Base-by-base conservation (phyloP, 2,888 invertebrate species). In the Furcula furcula region DNA sequence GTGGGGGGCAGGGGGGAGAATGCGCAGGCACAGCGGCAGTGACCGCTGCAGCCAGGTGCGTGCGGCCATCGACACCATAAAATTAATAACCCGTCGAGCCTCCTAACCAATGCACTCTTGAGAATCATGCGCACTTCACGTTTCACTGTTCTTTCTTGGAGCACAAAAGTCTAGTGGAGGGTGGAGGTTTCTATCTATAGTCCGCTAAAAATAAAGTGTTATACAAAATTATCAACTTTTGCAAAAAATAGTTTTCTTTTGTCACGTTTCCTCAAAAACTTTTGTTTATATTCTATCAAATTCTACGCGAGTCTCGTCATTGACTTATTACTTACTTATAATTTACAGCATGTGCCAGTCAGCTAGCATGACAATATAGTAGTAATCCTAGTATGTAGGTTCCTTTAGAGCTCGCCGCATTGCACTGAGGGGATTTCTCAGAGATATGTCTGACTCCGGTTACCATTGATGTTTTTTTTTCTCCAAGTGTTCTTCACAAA, bases 41-140 rank as follows among this genome's bases (percentile, higher is more conserved):
- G 85, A 86, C 84, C 85, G 86, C 76, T 63, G 76, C 75, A 68
- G 76, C 83, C 82, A 82, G 85, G 80, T 84, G 86, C 83, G 74
- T 64, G 80, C 85, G 87, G 87, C 81, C 87, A 88, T 87, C 86
- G 87, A 88, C 87, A 86, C 86, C 84, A 85, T 87, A 85, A 87
- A 87, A 87, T 86, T 86, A 85, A 87, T 86, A 87, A 86, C 86
- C 78, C 80, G 87, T 80, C 83, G 81, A 74, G 78, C 76, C 76
- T 82, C 71, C 78, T 70, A 77, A 76, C 77, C 82, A 74, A 78
- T 83, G 85, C 82, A 80, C 80, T 76, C 72, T 69, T 68, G 71
- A 65, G 76, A 58, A 62, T 65, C 76, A 66, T 69, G 69, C 62
- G 68, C 77, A 70, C 71, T 76, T 64, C 65, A 75, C 66, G 67